These are phyloP conservation scores for Meganola albula DNA, from an alignment of 2,888 invertebrate genomes.

Conservation along the genomic window DNA sequence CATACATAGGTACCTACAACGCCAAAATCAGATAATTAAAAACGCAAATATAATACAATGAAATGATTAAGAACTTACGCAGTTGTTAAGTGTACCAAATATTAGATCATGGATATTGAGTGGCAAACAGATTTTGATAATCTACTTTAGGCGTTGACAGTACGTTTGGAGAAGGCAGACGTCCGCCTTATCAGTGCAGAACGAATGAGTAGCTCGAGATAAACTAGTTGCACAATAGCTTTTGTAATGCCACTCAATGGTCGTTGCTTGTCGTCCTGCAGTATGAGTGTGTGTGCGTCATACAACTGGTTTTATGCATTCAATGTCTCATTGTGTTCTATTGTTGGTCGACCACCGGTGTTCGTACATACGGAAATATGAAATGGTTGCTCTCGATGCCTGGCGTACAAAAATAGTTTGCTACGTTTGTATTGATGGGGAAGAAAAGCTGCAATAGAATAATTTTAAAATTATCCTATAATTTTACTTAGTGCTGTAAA, in stretches of 20 bases:
- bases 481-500: no score
- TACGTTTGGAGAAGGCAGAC: constrained; percentile 27
- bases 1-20: no score
- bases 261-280: constrained; percentile 25
- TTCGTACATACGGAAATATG: constrained; percentile 44
- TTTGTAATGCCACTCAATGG: constrained; percentile 62
- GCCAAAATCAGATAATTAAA: no score
- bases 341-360: constrained; percentile 47
- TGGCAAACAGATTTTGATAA: no score
- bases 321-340: constrained; percentile 46
- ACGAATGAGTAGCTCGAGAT: constrained; percentile 60
- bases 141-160: no score
- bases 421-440: no score
- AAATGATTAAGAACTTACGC: no score
- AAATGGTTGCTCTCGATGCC: constrained; percentile 31
- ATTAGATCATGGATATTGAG: no score
- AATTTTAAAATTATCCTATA: no score
- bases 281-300: constrained; percentile 38
- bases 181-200: constrained; percentile 63
- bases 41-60: no score
- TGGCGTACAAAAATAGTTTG: constrained; percentile 14
- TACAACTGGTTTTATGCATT: constrained; percentile 59
- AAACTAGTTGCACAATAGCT: constrained; percentile 68
- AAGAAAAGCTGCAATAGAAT: no score
- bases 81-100: no score